These are phyloP conservation scores for Hybos culiciformis DNA, from an alignment of 2,888 invertebrate genomes.

Conservation along the genomic window DNA sequence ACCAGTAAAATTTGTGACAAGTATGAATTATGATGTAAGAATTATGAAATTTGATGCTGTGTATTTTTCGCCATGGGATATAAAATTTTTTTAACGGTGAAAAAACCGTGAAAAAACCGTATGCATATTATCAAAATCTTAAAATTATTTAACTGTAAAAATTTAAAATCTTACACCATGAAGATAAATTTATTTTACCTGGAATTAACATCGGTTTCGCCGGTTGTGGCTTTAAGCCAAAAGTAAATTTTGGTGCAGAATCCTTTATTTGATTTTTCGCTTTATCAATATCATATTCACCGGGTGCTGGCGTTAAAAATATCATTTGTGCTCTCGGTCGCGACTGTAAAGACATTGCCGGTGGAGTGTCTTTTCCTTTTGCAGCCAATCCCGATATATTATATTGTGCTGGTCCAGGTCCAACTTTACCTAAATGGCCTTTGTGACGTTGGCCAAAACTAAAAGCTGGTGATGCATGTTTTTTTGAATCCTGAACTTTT, in stretches of 20 bases:
- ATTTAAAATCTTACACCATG: too few species aligned
- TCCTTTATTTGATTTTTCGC: constrained; percentile 39
- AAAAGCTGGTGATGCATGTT: constrained; percentile 65
- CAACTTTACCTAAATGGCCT: constrained; percentile 41
- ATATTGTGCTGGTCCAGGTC: constrained; percentile 84
- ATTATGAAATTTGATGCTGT: too few species aligned
- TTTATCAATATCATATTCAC: constrained; percentile 74
- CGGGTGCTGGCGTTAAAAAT: constrained; percentile 68
- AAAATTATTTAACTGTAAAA: too few species aligned
- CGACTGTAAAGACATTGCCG: constrained; percentile 66
- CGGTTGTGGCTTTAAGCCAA: constrained; percentile 52
- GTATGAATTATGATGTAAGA: too few species aligned
- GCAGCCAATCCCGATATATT: constrained; percentile 73
- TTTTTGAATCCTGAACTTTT: constrained; percentile 62
- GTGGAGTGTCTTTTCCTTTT: constrained; percentile 66
- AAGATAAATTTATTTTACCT: too few species aligned
- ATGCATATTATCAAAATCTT: too few species aligned
- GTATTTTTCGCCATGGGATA: too few species aligned
- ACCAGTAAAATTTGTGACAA: too few species aligned
- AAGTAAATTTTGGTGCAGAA: constrained; percentile 55
- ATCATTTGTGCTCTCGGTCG: constrained; percentile 38
- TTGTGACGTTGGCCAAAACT: constrained; percentile 58
- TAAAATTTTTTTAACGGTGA: too few species aligned
- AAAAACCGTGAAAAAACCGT: too few species aligned
- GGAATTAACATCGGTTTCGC: constrained; percentile 50